phyloP scores from a whole-genome alignment of 2,888 invertebrate genomes.

The Pelosia muscerda region DNA sequence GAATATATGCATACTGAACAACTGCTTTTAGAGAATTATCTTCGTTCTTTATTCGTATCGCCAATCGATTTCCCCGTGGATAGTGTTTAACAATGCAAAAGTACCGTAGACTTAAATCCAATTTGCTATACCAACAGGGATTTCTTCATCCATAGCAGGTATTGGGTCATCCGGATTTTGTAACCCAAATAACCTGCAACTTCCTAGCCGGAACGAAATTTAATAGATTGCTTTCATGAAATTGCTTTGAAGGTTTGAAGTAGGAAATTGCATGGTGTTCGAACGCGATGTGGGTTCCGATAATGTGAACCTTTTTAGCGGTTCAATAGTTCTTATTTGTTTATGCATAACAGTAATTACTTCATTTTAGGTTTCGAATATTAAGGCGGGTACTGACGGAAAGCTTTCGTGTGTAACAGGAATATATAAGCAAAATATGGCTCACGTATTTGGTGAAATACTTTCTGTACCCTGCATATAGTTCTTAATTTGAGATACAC shows the following conservation, averaged over 20 bases:
- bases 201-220: conserved; percentile 43
- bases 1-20: neutral
- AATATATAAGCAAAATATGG: neutral
- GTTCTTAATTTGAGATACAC: neutral
- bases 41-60: neutral
- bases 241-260: conserved; percentile 54
- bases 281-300: conserved; percentile 37
- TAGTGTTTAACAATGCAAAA: neutral
- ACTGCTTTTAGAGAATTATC: neutral
- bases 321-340: conserved; percentile 31
- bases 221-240: conserved; percentile 58
- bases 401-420: neutral
- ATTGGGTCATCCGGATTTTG: conserved; percentile 25
- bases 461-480: neutral
- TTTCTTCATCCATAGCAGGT: neutral
- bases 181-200: conserved; percentile 36
- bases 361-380: conserved; percentile 38
- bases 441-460: neutral
- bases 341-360: conserved; percentile 37
- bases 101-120: neutral
- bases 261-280: conserved; percentile 57
- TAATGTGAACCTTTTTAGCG: conserved; percentile 31
- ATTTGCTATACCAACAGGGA: neutral
- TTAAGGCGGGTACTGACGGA: conserved; percentile 5
- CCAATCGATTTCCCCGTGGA: neutral